Percentiles rank a stretch among this genome's conserved stretches.
Conservation (phyloP, 2,113 vertebrate genomes). For the Delphinus delphis region DNA sequence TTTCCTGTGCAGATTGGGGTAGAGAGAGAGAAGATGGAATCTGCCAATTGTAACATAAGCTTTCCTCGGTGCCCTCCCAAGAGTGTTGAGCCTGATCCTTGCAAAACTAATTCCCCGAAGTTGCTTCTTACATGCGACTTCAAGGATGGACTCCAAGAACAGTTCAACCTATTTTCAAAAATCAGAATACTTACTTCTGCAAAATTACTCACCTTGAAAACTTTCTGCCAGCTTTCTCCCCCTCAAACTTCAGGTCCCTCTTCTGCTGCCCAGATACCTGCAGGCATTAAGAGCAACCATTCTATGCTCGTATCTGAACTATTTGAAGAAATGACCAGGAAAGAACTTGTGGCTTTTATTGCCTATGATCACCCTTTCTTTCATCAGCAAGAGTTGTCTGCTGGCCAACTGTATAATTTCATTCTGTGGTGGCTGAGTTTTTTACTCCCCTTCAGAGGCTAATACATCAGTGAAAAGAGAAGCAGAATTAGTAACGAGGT, state of each 20-base stretch:
- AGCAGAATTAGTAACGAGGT: neutral
- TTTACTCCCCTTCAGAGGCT: constrained; percentile 13
- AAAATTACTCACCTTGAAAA: neutral
- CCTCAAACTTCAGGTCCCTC: neutral
- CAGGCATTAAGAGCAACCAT: neutral
- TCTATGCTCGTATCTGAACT: neutral
- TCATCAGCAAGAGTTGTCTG: neutral
- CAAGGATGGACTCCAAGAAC: neutral
- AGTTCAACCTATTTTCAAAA: neutral
- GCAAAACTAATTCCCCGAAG: neutral
- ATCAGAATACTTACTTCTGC: neutral
- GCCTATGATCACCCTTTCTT: neutral
- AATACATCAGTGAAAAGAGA: neutral
- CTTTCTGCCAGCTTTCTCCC: neutral
- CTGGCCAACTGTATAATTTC: neutral
- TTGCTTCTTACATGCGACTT: neutral
- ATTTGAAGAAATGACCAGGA: neutral
- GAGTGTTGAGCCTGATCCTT: neutral
- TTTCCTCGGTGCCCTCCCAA: rapidly evolving
- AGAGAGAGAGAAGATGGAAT: neutral
- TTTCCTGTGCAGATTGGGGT: neutral
- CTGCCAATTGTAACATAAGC: neutral
- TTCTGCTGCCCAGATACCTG: neutral
- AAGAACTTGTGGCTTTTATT: neutral
- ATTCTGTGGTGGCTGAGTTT: neutral